Conservation (phyloP, 2,113 vertebrate species). For the Rhineura floridana region DNA sequence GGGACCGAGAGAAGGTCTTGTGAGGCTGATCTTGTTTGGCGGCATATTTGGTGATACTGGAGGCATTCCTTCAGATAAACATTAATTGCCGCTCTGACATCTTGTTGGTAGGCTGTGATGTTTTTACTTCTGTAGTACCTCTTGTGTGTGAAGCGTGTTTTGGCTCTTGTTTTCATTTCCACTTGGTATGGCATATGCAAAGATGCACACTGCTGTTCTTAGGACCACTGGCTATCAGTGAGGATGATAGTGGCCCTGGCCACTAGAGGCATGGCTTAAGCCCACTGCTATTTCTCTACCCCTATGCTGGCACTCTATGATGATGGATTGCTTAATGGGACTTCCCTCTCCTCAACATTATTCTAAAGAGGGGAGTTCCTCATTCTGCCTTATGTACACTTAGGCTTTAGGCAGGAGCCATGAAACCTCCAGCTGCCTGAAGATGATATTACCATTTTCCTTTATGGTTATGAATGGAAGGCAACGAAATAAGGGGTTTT, state of each 20-base stretch:
- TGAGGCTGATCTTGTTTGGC: too few species aligned
- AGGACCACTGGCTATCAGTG: neutral
- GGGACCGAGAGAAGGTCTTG: too few species aligned
- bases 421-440: neutral
- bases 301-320: neutral
- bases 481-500: neutral
- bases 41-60: too few species aligned
- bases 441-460: neutral
- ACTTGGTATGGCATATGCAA: too few species aligned
- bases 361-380: neutral
- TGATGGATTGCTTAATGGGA: neutral
- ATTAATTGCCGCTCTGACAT: too few species aligned
- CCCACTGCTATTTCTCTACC: neutral
- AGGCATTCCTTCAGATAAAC: too few species aligned
- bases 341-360: neutral
- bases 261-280: neutral
- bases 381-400: neutral
- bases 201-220: neutral
- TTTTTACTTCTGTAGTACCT: neutral
- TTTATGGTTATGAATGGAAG: neutral
- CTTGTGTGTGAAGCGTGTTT: too few species aligned
- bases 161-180: neutral
- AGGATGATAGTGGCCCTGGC: too few species aligned
- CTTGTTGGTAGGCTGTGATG: too few species aligned
- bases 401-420: neutral